Conservation (phyloP, 1,140 invertebrate genomes). For the Trachymyrmex cornetzi region DNA sequence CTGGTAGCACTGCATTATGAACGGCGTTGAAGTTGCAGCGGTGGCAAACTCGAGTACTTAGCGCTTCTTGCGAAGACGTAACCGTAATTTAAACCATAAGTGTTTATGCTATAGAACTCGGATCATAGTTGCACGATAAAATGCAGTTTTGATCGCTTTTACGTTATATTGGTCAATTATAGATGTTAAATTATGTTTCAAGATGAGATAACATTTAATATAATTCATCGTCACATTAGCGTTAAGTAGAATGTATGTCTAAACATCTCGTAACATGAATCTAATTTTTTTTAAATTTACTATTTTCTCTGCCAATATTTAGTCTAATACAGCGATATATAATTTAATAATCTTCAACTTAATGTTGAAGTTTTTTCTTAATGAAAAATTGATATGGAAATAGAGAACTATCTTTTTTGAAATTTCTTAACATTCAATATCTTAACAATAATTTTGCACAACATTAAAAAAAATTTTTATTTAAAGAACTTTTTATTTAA, state of each 20-base stretch:
- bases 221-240: neutral
- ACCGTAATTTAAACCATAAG: conserved; percentile 34
- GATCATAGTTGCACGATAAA: neutral
- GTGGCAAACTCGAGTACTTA: conserved; percentile 30
- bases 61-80: conserved; percentile 31
- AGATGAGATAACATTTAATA: neutral
- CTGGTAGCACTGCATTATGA: conserved; percentile 43
- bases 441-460: neutral
- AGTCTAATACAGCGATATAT: neutral
- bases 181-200: neutral
- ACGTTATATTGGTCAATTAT: neutral
- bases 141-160: neutral
- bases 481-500: conserved; percentile 6
- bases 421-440: neutral
- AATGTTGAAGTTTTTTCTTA: neutral
- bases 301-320: neutral
- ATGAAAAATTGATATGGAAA: neutral
- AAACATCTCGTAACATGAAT: neutral
- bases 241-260: neutral
- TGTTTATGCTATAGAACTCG: neutral
- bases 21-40: conserved; percentile 31
- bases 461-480: neutral
- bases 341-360: neutral
- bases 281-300: neutral
- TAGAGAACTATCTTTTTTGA: neutral